phyloP scores from a whole-genome alignment of 37 sponge, comb jelly and placozoan species.

The Eunapius fragilis region DNA sequence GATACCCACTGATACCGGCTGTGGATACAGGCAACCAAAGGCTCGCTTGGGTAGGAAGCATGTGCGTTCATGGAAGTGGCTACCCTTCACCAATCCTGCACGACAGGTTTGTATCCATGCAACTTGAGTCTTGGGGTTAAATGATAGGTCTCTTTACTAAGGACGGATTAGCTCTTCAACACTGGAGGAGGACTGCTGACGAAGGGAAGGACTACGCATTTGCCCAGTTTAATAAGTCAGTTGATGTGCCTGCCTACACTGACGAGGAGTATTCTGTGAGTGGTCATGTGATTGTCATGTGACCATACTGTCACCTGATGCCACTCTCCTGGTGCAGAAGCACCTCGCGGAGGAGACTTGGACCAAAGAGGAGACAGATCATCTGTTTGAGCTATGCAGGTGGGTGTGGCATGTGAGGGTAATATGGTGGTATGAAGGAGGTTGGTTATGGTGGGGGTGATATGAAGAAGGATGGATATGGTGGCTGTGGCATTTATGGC shows the following conservation, averaged over 20 bases:
- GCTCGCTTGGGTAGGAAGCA: constrained; percentile 78
- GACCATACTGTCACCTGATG: neutral
- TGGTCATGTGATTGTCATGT: constrained; percentile 19
- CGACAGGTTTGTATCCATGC: constrained; percentile 50
- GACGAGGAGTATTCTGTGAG: constrained; percentile 73
- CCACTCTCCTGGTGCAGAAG: neutral
- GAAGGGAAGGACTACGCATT: constrained; percentile 86
- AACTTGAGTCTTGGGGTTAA: neutral
- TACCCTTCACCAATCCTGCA: constrained; percentile 91
- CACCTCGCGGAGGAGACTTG: constrained; percentile 53
- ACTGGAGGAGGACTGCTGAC: constrained; percentile 89
- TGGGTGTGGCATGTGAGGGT: neutral
- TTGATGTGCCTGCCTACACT: constrained; percentile 67
- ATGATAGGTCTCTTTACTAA: neutral
- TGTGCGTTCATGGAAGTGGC: constrained; percentile 93
- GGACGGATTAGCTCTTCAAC: constrained; percentile 74
- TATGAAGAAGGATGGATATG: neutral
- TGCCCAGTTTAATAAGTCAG: constrained; percentile 74
- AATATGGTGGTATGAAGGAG: too few species aligned
- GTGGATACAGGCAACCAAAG: constrained; percentile 84
- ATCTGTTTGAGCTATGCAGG: constrained; percentile 83
- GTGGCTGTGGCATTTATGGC: neutral
- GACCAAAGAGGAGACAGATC: constrained; percentile 88
- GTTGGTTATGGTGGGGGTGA: neutral
- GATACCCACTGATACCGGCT: constrained; percentile 72